Evolutionary conservation across 2,888 invertebrate genomes (phyloP).

Genomic region (Lasioglossum oenotherae): DNA sequence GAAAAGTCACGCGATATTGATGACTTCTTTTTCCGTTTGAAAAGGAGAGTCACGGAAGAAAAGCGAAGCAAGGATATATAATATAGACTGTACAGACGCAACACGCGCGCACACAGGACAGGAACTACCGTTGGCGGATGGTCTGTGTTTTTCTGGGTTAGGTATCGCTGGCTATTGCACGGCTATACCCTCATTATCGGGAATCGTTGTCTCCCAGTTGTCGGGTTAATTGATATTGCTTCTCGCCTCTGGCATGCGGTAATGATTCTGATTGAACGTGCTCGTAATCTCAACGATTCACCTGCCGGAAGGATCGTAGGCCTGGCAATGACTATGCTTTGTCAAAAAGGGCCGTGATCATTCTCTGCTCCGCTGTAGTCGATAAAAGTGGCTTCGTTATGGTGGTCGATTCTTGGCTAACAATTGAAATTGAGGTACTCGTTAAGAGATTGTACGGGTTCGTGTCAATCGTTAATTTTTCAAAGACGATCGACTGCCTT

Average conservation of each 20-base stretch:
- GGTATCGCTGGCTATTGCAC: slow-evolving; percentile 32
- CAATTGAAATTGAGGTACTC: not conserved
- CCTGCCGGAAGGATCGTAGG: not conserved
- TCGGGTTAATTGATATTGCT: slow-evolving; percentile 49
- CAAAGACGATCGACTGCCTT: too few relatives aligned
- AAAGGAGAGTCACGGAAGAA: slow-evolving; percentile 28
- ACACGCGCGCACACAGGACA: not conserved
- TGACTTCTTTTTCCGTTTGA: slow-evolving; percentile 78
- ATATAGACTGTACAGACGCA: not conserved
- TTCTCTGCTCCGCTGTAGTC: not conserved
- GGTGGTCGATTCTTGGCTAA: not conserved
- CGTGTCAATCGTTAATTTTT: not conserved
- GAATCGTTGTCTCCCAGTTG: slow-evolving; percentile 40
- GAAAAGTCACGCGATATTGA: slow-evolving; percentile 82
- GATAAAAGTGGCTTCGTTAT: not conserved
- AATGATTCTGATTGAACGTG: slow-evolving; percentile 23
- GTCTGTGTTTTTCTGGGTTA: slow-evolving; percentile 5
- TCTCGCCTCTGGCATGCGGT: not conserved
- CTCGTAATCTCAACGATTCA: slow-evolving; percentile 14
- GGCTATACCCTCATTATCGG: slow-evolving; percentile 33
- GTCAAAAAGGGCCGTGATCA: not conserved
- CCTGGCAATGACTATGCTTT: not conserved
- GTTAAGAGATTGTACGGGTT: not conserved
- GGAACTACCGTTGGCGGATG: not conserved
- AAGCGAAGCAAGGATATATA: slow-evolving; percentile 14